Base-by-base conservation (phyloP, 1,140 invertebrate genomes). In the Ceratitis capitata region DNA sequence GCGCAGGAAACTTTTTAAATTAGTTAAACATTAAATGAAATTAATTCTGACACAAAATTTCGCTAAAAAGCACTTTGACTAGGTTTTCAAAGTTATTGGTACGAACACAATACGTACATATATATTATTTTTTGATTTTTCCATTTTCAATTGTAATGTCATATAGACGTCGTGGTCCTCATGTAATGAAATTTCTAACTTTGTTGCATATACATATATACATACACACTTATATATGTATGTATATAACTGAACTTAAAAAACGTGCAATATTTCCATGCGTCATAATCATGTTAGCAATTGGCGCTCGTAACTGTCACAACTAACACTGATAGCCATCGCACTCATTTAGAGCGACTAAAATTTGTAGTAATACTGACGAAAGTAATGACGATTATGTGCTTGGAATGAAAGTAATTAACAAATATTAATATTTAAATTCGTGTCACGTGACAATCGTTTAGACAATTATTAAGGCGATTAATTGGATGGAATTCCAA, bases 361-460 rank as follows among this genome's bases (percentile, higher is more conserved):
- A n/a, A n/a, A n/a, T n/a, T n/a, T n/a, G 69, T 45, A 19, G 32
- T 42, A 19, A n/a, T 45, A 26, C 42, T 78, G 69, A 45, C 39
- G 39, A 78, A 45, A 78, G 39, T 78, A 35, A 78, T 78, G 69
- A 23, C 69, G 35, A 78, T 47, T 78, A 78, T 78, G 69, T 78
- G 69, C 35, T 78, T 23, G 32, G 69, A 35, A 78, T 78, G 35
- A 78, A 78, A n/a, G 35, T 23, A 45, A 78, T 78, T 78, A 78
- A 42, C 69, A 39, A n/a, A 14, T 23, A n/a, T 39, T 23, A 45
- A 35, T 42, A 78, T 23, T 78, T 78, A 45, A 35, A 39, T 78
- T 35, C 39, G 69, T 78, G 69, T 78, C 39, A 26, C n/a, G 69
- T 39, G 39, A 78, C 19, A 78, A 39, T 78, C 69, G 39, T 78